These are phyloP conservation scores for Gari tellinella DNA, from an alignment of 2,888 invertebrate genomes.

Conservation along the genomic window DNA sequence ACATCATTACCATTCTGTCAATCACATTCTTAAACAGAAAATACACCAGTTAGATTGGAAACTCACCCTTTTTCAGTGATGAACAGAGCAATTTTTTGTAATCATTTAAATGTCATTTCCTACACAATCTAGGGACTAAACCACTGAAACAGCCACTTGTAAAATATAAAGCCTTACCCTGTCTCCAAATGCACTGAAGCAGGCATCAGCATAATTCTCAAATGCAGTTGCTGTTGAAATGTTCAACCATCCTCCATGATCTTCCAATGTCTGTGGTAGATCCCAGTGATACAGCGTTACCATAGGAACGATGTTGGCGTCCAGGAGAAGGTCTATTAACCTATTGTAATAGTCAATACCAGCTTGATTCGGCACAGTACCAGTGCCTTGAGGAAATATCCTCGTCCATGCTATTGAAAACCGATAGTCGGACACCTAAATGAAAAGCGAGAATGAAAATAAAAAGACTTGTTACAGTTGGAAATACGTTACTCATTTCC, in stretches of 20 bases:
- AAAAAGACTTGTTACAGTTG: no score
- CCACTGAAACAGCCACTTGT: no score
- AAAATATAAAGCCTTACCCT: no score
- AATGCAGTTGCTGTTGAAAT: slow-evolving; percentile 76
- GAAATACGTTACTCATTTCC: no score
- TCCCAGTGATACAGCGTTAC: slow-evolving; percentile 86
- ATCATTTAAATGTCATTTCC: no score
- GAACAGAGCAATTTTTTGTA: no score
- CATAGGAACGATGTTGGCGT: slow-evolving; percentile 87
- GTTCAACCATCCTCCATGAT: slow-evolving; percentile 83
- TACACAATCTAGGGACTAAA: no score
- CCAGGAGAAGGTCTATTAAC: slow-evolving; percentile 89
- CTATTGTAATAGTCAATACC: slow-evolving; percentile 92
- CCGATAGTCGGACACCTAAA: slow-evolving; percentile 79
- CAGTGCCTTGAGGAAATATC: slow-evolving; percentile 87
- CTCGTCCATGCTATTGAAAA: slow-evolving; percentile 89
- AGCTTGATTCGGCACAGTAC: slow-evolving; percentile 85
- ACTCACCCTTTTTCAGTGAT: no score
- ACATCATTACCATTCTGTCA: no score
- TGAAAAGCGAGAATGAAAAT: no score
- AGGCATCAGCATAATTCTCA: slow-evolving; percentile 81
- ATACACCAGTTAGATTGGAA: no score
- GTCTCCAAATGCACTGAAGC: slow-evolving; percentile 83
- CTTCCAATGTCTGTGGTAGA: slow-evolving; percentile 80
- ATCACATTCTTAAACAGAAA: no score